Evolutionary conservation across 2,797 vertebrate genomes (phyloP).

Genomic region (Melanotaenia maccullochi): DNA sequence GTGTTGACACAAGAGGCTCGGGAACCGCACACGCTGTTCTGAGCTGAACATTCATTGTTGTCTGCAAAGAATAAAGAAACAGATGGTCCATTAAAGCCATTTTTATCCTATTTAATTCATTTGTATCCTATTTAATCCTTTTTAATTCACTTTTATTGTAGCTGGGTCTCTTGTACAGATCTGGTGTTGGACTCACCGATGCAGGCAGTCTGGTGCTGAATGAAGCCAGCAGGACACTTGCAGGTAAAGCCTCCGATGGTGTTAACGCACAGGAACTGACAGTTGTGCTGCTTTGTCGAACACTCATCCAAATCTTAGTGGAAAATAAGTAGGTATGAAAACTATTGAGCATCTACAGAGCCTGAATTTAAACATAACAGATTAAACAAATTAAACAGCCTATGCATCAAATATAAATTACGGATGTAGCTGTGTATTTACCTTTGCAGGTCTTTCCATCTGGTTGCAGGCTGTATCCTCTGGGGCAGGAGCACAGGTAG

Average conservation of each 20-base stretch:
- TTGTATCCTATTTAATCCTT: neutral
- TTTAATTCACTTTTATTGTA: neutral
- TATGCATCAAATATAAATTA: neutral
- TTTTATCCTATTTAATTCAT: too few relatives aligned
- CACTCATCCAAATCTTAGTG: conserved; percentile 95
- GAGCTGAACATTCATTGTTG: conserved; percentile 91
- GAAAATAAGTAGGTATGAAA: neutral
- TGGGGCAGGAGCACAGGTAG: conserved; percentile 93
- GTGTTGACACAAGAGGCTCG: conserved; percentile 90
- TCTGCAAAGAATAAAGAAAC: conserved; percentile 79
- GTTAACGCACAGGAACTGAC: conserved; percentile 99
- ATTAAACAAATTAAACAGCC: neutral
- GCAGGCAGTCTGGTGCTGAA: conserved; percentile 96
- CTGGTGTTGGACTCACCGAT: conserved; percentile 85
- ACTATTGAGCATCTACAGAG: neutral
- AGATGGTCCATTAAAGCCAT: neutral
- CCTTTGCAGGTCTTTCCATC: conserved; percentile 96
- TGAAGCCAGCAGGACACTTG: conserved; percentile 97
- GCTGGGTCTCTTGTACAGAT: neutral
- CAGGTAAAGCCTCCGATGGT: conserved; percentile 98
- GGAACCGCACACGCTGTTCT: conserved; percentile 85
- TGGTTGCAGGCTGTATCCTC: conserved; percentile 91
- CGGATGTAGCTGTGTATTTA: conserved; percentile 50
- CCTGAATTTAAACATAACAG: neutral
- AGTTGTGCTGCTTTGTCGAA: conserved; percentile 96